A percentile compares a stretch with the other conserved stretches of the same genome.
Evolutionary conservation across 2,888 invertebrate genomes (phyloP).

Genomic region (Agrochola macilenta): DNA sequence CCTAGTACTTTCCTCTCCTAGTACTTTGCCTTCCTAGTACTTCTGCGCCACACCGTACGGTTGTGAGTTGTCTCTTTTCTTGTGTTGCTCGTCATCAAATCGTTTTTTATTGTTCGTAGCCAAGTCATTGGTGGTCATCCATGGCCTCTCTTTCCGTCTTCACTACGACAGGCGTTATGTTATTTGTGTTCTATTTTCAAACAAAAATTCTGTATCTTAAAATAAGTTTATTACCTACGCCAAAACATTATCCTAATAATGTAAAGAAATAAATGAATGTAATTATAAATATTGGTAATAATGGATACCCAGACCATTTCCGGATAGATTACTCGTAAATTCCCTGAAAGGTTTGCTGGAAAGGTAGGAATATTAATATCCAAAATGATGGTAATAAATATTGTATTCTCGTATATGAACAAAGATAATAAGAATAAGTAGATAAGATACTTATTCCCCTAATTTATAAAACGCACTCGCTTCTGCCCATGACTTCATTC

Average conservation of each 20-base stretch:
- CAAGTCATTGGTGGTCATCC: no score
- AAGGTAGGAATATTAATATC: slow-evolving; percentile 21
- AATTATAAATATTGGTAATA: slow-evolving; percentile 9
- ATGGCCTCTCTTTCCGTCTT: no score
- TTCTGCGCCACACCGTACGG: no score
- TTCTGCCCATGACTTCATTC: not conserved
- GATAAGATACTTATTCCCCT: not conserved
- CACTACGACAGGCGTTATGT: not conserved
- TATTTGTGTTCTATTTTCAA: not conserved
- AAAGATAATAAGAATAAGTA: not conserved
- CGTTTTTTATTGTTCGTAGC: no score
- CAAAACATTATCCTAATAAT: not conserved
- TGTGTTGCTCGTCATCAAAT: no score
- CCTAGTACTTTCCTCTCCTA: no score
- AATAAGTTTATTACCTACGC: no score
- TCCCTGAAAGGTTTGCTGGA: slow-evolving; percentile 1
- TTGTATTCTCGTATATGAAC: not conserved
- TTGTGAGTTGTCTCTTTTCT: no score
- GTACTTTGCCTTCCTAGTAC: no score
- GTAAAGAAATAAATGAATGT: not conserved
- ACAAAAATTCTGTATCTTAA: not conserved
- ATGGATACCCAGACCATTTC: slow-evolving; percentile 10
- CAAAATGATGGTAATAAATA: slow-evolving; percentile 4
- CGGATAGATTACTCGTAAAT: not conserved
- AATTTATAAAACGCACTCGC: not conserved